Evolutionary conservation across 2,888 invertebrate species (phyloP).

Genomic region (Griposia aprilina): DNA sequence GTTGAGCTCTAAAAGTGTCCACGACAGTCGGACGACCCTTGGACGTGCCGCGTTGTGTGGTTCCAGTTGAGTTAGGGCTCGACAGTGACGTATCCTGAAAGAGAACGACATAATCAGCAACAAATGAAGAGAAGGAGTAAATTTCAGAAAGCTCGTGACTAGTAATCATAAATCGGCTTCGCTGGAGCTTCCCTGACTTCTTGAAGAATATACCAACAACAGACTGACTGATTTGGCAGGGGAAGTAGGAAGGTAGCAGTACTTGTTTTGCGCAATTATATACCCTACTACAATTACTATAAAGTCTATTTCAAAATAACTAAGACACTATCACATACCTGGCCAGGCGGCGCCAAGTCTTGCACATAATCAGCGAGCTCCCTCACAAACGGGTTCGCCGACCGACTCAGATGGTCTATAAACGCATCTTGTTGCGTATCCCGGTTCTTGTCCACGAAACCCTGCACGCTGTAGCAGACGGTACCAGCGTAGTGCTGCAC

Average conservation of each 20-base stretch:
- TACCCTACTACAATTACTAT: neutral
- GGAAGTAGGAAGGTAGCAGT: neutral
- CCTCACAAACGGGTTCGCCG: conserved; percentile 95
- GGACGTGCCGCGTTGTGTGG: conserved; percentile 95
- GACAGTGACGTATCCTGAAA: conserved; percentile 88
- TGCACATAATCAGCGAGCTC: conserved; percentile 92
- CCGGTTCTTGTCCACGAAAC: conserved; percentile 97
- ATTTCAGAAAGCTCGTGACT: neutral
- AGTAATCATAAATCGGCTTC: neutral
- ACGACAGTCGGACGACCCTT: conserved; percentile 97
- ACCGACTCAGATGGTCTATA: conserved; percentile 96
- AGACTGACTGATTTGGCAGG: neutral
- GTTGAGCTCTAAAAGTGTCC: conserved; percentile 96
- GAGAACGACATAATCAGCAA: neutral
- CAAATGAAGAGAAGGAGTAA: neutral
- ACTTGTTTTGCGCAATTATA: neutral
- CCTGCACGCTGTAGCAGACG: conserved; percentile 95
- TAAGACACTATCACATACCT: conserved; percentile 82
- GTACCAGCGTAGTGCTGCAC: conserved; percentile 97
- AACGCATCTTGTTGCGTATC: conserved; percentile 98
- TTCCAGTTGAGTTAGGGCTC: conserved; percentile 86
- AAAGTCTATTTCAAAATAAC: neutral
- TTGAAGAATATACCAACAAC: neutral
- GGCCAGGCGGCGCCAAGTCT: conserved; percentile 91
- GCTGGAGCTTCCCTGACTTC: neutral